A percentile compares a stretch with the other conserved stretches of the same genome.
Conservation (phyloP, 2,888 invertebrate genomes). For the Linnaemya vulpina region DNA sequence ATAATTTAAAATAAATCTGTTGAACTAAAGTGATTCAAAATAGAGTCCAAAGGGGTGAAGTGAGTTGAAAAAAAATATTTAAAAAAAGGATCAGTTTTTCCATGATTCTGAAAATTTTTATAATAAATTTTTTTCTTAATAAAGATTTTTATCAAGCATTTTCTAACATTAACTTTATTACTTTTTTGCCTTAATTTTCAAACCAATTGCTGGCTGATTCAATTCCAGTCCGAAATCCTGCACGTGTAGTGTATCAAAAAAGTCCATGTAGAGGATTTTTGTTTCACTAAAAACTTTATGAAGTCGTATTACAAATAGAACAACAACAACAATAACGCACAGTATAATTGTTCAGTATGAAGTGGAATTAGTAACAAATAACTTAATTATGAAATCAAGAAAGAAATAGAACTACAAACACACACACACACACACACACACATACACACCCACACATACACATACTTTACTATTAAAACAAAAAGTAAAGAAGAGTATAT, state of each 20-base stretch:
- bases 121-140: too few relatives aligned
- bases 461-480: not conserved
- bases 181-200: too few relatives aligned
- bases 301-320: not conserved
- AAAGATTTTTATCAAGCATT: too few relatives aligned
- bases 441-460: not conserved
- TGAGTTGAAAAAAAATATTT: too few relatives aligned
- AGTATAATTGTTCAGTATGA: conserved; percentile 54
- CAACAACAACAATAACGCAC: conserved; percentile 16
- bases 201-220: too few relatives aligned
- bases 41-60: too few relatives aligned
- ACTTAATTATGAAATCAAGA: conserved; percentile 66
- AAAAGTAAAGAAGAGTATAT: not conserved
- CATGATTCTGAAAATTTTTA: too few relatives aligned
- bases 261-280: not conserved
- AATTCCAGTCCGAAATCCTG: too few relatives aligned
- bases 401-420: not conserved
- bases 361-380: conserved; percentile 62
- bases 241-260: not conserved
- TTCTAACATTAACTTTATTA: too few relatives aligned
- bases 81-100: too few relatives aligned
- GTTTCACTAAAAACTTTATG: conserved; percentile 1
- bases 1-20: too few relatives aligned
- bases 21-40: too few relatives aligned
- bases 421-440: not conserved